phyloP scores from a whole-genome alignment of 2,888 invertebrate genomes.

The Lepidochrysops patricia region DNA sequence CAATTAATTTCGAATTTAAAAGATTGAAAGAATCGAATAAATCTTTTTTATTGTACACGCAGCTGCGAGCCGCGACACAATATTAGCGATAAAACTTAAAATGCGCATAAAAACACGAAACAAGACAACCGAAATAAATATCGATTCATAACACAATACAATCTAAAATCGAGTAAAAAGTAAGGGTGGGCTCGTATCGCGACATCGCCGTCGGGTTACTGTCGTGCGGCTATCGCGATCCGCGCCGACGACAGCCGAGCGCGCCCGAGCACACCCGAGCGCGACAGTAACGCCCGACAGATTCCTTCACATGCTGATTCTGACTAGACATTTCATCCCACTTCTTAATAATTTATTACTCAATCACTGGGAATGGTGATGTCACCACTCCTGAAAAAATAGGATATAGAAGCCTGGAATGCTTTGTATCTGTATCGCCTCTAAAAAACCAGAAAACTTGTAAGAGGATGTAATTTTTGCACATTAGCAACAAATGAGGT shows the following conservation, averaged over 20 bases:
- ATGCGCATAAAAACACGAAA: slow-evolving; percentile 47
- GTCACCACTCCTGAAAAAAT: not conserved
- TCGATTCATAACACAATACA: slow-evolving; percentile 70
- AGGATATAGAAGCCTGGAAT: not conserved
- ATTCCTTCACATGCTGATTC: slow-evolving; percentile 28
- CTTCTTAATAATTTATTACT: not conserved
- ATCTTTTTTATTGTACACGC: slow-evolving; percentile 1
- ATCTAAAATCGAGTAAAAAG: slow-evolving; percentile 62
- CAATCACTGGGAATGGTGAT: not conserved
- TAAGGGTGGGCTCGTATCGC: slow-evolving; percentile 59
- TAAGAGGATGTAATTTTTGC: too few relatives aligned
- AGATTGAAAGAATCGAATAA: not conserved
- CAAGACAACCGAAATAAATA: slow-evolving; percentile 61
- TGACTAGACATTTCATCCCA: not conserved
- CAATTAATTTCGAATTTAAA: not conserved
- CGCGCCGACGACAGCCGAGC: slow-evolving; percentile 44
- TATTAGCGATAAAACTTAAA: slow-evolving; percentile 39
- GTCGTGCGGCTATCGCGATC: slow-evolving; percentile 50
- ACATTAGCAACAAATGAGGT: too few relatives aligned
- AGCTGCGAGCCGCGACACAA: slow-evolving; percentile 32
- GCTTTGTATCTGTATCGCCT: not conserved
- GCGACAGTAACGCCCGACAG: slow-evolving; percentile 36
- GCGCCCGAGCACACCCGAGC: slow-evolving; percentile 37
- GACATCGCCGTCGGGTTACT: slow-evolving; percentile 54
- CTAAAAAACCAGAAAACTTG: not conserved